Evolutionary conservation across 2,888 invertebrate species (phyloP).

Genomic region (Platycnemis pennipes): DNA sequence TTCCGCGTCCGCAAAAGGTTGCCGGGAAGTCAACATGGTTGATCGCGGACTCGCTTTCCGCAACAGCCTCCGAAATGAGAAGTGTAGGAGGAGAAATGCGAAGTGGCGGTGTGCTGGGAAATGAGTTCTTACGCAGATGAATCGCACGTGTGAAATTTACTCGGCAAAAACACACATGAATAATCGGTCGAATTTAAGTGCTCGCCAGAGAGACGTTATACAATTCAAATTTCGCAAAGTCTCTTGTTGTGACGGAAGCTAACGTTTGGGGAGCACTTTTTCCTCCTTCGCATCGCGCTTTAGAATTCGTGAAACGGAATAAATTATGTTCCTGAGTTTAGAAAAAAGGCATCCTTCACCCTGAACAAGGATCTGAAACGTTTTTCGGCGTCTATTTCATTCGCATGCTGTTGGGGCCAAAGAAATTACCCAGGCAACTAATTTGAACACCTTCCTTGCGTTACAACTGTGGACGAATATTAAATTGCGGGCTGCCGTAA

Average conservation of each 20-base stretch:
- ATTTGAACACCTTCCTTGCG: neutral
- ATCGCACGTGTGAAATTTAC: neutral
- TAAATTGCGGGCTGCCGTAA: neutral
- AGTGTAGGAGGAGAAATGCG: too few relatives aligned
- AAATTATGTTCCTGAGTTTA: neutral
- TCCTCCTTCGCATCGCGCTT: neutral
- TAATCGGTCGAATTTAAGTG: neutral
- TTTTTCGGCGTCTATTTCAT: neutral
- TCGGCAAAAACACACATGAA: neutral
- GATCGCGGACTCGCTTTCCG: too few relatives aligned
- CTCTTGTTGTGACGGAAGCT: neutral
- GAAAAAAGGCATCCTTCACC: neutral
- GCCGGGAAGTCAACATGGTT: too few relatives aligned
- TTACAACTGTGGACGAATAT: neutral
- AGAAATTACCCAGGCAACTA: neutral
- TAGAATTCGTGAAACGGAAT: neutral
- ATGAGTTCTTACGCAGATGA: too few relatives aligned
- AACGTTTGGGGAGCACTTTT: neutral
- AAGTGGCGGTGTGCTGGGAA: too few relatives aligned
- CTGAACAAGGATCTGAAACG: neutral
- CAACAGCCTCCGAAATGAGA: too few relatives aligned
- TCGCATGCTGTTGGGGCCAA: neutral
- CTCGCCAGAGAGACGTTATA: neutral
- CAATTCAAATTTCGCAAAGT: neutral
- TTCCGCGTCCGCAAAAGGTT: too few relatives aligned